Percentiles rank a stretch among this genome's conserved stretches.
Evolutionary conservation across 2,888 invertebrate species (phyloP).

Genomic region (Eustalomyia histrio): DNA sequence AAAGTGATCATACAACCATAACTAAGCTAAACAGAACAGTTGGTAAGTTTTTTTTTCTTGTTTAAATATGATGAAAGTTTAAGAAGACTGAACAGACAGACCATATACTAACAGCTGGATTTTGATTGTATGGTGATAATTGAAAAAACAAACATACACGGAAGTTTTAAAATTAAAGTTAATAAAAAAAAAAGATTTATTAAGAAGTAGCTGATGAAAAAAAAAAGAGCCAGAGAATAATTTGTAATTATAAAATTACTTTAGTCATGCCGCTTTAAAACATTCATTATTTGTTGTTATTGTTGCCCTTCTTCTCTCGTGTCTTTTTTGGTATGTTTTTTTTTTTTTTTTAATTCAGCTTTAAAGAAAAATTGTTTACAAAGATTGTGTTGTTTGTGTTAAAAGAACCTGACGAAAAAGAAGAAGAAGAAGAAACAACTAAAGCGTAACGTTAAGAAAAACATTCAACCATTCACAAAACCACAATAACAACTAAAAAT

Average conservation of each 20-base stretch:
- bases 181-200: background rate
- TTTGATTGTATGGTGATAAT: slow-evolving; percentile 4
- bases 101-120: slow-evolving; percentile 19
- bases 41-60: slow-evolving; percentile 18
- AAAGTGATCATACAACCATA: slow-evolving; percentile 4
- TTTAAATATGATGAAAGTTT: slow-evolving; percentile 22
- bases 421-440: slow-evolving; percentile 49
- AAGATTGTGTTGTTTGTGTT: slow-evolving; percentile 15
- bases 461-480: slow-evolving; percentile 33
- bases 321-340: slow-evolving; percentile 4
- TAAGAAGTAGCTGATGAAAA: background rate
- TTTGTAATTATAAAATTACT: slow-evolving; percentile 19
- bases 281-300: background rate
- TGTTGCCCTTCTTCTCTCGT: slow-evolving; percentile 29
- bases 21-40: slow-evolving; percentile 4
- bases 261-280: slow-evolving; percentile 38
- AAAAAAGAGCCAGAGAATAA: background rate
- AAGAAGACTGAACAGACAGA: slow-evolving; percentile 8
- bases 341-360: slow-evolving; percentile 32
- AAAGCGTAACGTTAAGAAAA: slow-evolving; percentile 52
- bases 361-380: slow-evolving; percentile 39
- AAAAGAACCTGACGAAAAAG: slow-evolving; percentile 24
- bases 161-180: slow-evolving; percentile 12
- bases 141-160: background rate
- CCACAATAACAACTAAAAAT: slow-evolving; percentile 23